Evolutionary conservation across 2,888 invertebrate species (phyloP).

Genomic region (Macrosiphum euphorbiae): DNA sequence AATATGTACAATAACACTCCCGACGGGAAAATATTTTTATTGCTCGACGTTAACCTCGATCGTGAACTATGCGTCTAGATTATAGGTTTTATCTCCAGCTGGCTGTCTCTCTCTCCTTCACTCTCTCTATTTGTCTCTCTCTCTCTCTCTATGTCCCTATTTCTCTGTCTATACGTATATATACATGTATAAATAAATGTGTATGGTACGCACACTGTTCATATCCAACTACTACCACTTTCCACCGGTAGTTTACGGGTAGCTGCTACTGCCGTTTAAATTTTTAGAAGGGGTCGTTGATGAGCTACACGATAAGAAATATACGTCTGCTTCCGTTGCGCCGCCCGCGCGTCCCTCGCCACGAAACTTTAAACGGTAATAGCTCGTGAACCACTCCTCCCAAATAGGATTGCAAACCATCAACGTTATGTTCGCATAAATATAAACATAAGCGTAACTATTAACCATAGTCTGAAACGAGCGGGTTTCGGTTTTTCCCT

Average conservation of each 20-base stretch:
- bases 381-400: background rate
- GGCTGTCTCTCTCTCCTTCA: background rate
- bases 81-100: background rate
- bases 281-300: background rate
- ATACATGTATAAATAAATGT: background rate
- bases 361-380: slow-evolving; percentile 30
- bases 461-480: background rate
- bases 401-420: slow-evolving; percentile 1
- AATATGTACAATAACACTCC: background rate
- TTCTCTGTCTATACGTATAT: background rate
- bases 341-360: background rate
- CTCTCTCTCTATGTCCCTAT: background rate
- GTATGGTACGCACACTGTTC: background rate
- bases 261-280: background rate
- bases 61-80: background rate
- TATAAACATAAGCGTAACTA: slow-evolving; percentile 16
- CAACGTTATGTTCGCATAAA: slow-evolving; percentile 40
- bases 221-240: background rate
- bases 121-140: background rate
- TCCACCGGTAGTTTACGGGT: background rate
- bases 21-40: slow-evolving; percentile 27
- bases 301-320: slow-evolving; percentile 5
- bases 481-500: background rate
- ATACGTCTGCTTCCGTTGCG: background rate
- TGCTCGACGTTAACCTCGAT: background rate